phyloP scores from a whole-genome alignment of 2,113 vertebrate species.

The Callipepla squamata region DNA sequence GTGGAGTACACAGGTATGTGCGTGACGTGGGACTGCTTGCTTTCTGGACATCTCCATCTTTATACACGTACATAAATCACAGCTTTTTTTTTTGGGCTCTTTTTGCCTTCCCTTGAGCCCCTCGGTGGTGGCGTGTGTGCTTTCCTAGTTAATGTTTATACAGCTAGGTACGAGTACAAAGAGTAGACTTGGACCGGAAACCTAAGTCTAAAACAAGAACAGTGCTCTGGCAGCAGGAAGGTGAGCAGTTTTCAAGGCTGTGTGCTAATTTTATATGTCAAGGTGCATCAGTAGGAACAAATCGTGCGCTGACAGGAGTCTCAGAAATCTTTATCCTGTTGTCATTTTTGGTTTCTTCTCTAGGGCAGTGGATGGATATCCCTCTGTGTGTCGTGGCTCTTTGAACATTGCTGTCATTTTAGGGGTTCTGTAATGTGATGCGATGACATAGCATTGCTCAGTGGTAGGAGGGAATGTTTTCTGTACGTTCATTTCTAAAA shows the following conservation, averaged over 20 bases:
- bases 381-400: accelerated
- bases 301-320: accelerated
- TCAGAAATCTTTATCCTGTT: not conserved
- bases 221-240: not conserved
- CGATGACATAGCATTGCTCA: accelerated
- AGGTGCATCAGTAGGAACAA: not conserved
- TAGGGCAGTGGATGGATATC: accelerated
- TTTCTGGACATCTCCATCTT: not conserved
- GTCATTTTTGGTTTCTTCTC: not conserved
- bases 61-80: not conserved
- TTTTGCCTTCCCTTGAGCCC: not conserved
- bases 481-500: not conserved
- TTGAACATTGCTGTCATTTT: accelerated
- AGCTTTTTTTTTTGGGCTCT: not conserved
- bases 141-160: not conserved
- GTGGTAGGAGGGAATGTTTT: not conserved
- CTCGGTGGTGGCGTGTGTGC: not conserved
- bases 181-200: not conserved
- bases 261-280: not conserved
- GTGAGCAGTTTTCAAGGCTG: not conserved
- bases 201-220: not conserved
- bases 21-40: accelerated
- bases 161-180: not conserved
- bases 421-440: accelerated
- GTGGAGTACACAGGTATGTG: slow-evolving; percentile 90